phyloP scores from a whole-genome alignment of 1,140 invertebrate genomes.

The Brachionus plicatilis region DNA sequence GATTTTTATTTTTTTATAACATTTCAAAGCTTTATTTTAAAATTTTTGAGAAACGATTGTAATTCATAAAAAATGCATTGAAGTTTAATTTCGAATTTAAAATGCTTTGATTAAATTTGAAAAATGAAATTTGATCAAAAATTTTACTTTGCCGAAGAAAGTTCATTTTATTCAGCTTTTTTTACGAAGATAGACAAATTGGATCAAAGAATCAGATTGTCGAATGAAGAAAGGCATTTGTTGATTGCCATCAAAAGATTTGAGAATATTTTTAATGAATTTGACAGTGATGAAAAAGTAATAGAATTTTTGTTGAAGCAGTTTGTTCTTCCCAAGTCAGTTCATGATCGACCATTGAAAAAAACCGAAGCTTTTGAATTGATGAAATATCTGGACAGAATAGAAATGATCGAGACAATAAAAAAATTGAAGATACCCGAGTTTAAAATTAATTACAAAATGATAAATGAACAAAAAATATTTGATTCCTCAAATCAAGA shows the following conservation, averaged over 20 bases:
- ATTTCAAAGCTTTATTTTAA: too few species aligned
- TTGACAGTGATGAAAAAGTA: background rate
- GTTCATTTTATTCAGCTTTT: background rate
- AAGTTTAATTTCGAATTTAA: too few species aligned
- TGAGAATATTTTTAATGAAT: background rate
- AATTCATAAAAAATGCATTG: too few species aligned
- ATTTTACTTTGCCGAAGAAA: too few species aligned
- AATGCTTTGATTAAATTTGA: too few species aligned
- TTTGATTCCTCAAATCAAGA: background rate
- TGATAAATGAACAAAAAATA: background rate
- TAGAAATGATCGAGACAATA: background rate
- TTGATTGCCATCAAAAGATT: background rate
- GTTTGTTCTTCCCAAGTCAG: background rate
- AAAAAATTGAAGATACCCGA: background rate
- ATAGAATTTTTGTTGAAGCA: background rate
- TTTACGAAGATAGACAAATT: background rate
- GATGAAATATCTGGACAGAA: conserved; percentile 9
- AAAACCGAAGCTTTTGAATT: background rate
- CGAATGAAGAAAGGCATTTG: conserved; percentile 29
- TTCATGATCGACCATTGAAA: background rate
- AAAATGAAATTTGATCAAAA: too few species aligned
- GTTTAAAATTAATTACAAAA: background rate
- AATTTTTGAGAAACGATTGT: too few species aligned
- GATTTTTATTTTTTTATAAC: too few species aligned
- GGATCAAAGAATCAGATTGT: conserved; percentile 19